Conservation (phyloP, 1,140 invertebrate species). For the Pogonognathellus flavescens region DNA sequence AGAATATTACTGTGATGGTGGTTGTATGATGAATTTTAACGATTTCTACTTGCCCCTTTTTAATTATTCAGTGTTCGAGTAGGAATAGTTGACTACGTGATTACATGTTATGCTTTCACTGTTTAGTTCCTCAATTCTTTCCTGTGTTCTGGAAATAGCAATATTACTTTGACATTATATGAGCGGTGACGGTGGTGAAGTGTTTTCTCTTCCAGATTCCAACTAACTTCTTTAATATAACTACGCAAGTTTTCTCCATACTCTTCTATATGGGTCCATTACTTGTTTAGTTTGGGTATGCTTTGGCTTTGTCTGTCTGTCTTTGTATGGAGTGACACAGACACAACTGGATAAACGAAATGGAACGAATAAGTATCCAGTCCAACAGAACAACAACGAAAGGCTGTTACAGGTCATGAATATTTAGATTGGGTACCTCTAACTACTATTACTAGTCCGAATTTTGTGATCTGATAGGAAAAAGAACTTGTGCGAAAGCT, state of each 20-base stretch:
- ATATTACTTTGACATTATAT: not conserved
- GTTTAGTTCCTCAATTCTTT: not conserved
- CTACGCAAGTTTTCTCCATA: constrained; percentile 26
- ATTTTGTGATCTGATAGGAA: constrained; percentile 44
- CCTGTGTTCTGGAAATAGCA: not conserved
- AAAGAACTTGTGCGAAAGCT: not conserved
- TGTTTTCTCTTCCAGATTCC: not conserved
- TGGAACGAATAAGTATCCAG: not conserved
- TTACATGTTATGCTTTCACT: constrained; percentile 24
- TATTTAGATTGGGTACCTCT: too few species aligned
- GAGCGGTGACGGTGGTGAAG: too few species aligned
- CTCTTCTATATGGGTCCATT: not conserved
- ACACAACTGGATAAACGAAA: constrained; percentile 3
- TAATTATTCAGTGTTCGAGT: constrained; percentile 40
- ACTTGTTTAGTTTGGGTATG: not conserved
- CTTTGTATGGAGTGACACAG: not conserved
- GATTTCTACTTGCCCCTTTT: constrained; percentile 44
- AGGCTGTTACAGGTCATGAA: constrained; percentile 15
- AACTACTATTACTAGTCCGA: constrained; percentile 5
- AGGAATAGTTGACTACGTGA: constrained; percentile 10
- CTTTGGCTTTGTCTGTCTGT: not conserved
- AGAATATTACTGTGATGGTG: too few species aligned
- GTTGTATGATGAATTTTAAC: constrained; percentile 40
- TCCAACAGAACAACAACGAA: constrained; percentile 26
- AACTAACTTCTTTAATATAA: constrained; percentile 18